Conservation (phyloP, 1,140 invertebrate species). For the Drosophila tsacasi region DNA sequence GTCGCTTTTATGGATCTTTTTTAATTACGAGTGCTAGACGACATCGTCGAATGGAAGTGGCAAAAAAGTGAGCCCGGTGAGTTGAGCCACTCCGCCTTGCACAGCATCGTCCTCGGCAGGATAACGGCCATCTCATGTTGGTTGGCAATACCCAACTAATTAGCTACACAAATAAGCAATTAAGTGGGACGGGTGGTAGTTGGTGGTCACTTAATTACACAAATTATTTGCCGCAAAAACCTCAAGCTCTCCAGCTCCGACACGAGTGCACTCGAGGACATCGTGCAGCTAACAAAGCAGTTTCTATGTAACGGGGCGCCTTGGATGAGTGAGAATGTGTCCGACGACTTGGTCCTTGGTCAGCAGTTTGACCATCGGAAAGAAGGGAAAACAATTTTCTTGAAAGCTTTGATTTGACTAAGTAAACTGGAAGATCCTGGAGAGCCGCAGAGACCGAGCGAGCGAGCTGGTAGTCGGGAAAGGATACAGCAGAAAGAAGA, state of each 20-base stretch:
- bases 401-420: constrained; percentile 82
- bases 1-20: constrained; percentile 56
- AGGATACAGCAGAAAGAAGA: constrained; percentile 35
- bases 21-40: constrained; percentile 68
- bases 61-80: constrained; percentile 10
- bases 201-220: constrained; percentile 63
- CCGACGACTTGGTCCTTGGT: constrained; percentile 31
- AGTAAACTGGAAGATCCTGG: constrained; percentile 70
- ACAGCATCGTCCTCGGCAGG: constrained; percentile 5
- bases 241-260: constrained; percentile 27
- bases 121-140: constrained; percentile 35
- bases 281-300: constrained; percentile 50
- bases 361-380: constrained; percentile 45
- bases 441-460: constrained; percentile 39
- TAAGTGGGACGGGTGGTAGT: constrained; percentile 26
- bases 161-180: constrained; percentile 61
- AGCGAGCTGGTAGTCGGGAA: neutral
- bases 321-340: constrained; percentile 14
- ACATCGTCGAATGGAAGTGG: constrained; percentile 11
- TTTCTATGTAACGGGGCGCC: constrained; percentile 19
- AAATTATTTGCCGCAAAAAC: constrained; percentile 64
- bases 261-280: constrained; percentile 49
- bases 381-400: constrained; percentile 74
- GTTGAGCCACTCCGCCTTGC: constrained; percentile 11
- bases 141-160: constrained; percentile 58